A percentile compares a stretch with the other conserved stretches of the same genome.
Conservation (phyloP, 2,113 vertebrate species). For the Tetrao urogallus region DNA sequence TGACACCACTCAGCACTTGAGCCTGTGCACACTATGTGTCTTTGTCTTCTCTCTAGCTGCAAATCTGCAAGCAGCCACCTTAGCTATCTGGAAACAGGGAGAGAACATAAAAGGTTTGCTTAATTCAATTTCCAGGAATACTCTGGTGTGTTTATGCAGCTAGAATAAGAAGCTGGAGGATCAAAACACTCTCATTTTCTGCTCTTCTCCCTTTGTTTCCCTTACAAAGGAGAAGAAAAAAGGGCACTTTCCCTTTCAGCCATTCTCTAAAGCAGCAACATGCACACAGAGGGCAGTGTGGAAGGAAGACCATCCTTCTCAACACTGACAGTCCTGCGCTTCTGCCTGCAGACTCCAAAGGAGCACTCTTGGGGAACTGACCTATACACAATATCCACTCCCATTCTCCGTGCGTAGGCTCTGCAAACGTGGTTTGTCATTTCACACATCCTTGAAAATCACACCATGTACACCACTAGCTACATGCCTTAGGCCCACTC, state of each 20-base stretch:
- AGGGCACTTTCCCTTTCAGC: background rate
- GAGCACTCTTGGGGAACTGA: background rate
- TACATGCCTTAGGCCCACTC: background rate
- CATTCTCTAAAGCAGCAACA: background rate
- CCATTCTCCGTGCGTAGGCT: background rate
- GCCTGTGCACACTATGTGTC: background rate
- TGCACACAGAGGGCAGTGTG: background rate
- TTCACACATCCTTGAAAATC: background rate
- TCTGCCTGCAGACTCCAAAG: background rate
- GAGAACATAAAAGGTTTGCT: conserved; percentile 27
- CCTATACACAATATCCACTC: background rate
- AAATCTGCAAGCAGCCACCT: conserved; percentile 47
- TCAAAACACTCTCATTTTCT: background rate
- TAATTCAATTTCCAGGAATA: conserved; percentile 49
- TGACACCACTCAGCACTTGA: background rate
- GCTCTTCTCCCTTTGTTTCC: background rate
- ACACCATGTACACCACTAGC: background rate
- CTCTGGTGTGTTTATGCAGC: background rate
- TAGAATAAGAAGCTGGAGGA: background rate
- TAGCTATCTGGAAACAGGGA: background rate
- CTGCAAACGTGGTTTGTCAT: background rate
- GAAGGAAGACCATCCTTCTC: background rate
- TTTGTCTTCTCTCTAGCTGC: background rate
- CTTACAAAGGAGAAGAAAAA: background rate
- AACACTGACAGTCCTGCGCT: accelerated